Conservation (phyloP, 1,140 invertebrate species). For the Stenopsyche tienmushanensis region DNA sequence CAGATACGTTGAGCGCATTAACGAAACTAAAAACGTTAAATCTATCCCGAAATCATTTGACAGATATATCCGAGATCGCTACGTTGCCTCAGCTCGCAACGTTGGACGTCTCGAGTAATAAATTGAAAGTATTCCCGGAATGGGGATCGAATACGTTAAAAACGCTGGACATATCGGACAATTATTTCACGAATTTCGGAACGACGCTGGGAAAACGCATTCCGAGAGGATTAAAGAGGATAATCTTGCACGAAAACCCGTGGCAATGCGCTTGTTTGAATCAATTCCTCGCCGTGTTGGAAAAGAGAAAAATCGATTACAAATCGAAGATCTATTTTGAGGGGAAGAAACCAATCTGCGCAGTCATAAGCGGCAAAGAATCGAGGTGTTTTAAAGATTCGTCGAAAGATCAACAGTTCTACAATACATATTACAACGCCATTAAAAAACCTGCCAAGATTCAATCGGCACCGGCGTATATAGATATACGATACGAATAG, state of each 20-base stretch:
- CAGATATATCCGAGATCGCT: neutral
- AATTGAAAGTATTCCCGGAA: neutral
- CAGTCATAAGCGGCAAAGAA: constrained; percentile 1
- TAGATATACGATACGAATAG: too few relatives aligned
- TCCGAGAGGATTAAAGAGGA: constrained; percentile 8
- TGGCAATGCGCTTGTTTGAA: constrained; percentile 33
- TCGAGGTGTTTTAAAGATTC: constrained; percentile 22
- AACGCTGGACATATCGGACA: constrained; percentile 22
- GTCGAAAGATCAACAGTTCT: constrained; percentile 16
- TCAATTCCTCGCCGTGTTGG: constrained; percentile 17
- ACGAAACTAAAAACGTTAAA: constrained; percentile 16
- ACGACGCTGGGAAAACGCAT: constrained; percentile 19
- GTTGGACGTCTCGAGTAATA: constrained; percentile 29
- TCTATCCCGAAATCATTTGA: constrained; percentile 22
- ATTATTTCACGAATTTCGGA: constrained; percentile 26
- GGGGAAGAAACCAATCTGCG: constrained; percentile 28
- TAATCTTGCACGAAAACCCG: constrained; percentile 29
- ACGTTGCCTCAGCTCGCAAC: neutral
- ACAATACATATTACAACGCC: constrained; percentile 11
- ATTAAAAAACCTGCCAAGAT: constrained; percentile 15
- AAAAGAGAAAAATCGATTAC: constrained; percentile 9
- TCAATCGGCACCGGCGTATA: too few relatives aligned
- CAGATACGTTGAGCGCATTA: constrained; percentile 6
- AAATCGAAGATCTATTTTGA: constrained; percentile 7
- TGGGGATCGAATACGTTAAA: constrained; percentile 5